Evolutionary conservation across 2,888 invertebrate species (phyloP), one percentile per base, ranked within the genome.

Genomic region (Panorpa germanica): DNA sequence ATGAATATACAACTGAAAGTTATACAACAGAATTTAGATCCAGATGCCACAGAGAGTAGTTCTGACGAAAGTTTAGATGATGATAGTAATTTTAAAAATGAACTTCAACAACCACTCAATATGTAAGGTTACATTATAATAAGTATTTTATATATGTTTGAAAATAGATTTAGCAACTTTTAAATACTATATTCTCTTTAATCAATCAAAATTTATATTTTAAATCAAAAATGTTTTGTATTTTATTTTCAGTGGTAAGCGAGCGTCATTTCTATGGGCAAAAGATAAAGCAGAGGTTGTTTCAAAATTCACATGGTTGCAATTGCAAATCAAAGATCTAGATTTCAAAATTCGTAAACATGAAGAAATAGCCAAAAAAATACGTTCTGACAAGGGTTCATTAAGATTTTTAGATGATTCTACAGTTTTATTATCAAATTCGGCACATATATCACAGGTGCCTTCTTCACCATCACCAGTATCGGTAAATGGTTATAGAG

Each of bases 11-110:
- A 82, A 49, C 52, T 88, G 40, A 63, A 70, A 15, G 60, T 77
- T 37, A 65, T 85, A 32, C 76, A 82, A 47, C 61, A 63, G 35
- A 72, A 73, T 42, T 60, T 85, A 38, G 91, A 93, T 53, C 86
- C 88, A 2, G 91, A 93, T 57, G 88, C 83, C 19, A 93, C 93
- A 2, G 85, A 76, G 10, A 86, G 86, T 36, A 90, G 88, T 46
- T 90, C 90, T 10, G 91, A 88, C 30, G 88, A 85, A 18, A 91
- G 91, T 52, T 88, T 86, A 45, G 83, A 83, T 52, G 90, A 91
- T 59, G 90, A 91, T 52, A 70, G 78, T 39, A 55, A 60, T 35
- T 82, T 77, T 55, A 80, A 70, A 51, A 82, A 82, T 55, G 62
- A 68, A 28, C 68, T 70, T 45, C 80, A 80, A 46, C 73, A 75